Evolutionary conservation across 2,797 vertebrate species (phyloP).

Genomic region (Mormyrops attenuatus): DNA sequence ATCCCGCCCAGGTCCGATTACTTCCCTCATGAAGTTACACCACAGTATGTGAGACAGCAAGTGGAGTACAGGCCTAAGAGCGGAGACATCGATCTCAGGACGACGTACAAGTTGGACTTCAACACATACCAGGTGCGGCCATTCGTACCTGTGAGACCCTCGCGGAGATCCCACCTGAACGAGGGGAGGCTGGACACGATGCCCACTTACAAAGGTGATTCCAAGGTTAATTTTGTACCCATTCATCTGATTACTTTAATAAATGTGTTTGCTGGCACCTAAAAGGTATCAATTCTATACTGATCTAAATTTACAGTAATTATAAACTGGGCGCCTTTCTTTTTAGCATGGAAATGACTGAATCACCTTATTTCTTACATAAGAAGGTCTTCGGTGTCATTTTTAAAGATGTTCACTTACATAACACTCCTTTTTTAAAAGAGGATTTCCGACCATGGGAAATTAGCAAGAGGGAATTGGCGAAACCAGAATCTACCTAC

Average conservation of each 20-base stretch:
- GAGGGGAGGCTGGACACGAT: constrained; percentile 63
- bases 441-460: constrained; percentile 70
- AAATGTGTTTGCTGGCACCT: background rate
- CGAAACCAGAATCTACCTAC: constrained; percentile 56
- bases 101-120: constrained; percentile 70
- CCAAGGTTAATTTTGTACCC: background rate
- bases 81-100: constrained; percentile 64
- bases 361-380: background rate
- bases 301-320: background rate
- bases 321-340: background rate
- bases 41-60: constrained; percentile 45
- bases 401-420: background rate
- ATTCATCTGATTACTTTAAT: background rate
- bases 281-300: background rate
- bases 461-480: constrained; percentile 53
- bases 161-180: constrained; percentile 48
- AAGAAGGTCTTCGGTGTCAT: background rate
- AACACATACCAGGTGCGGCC: constrained; percentile 58
- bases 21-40: constrained; percentile 57
- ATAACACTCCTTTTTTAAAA: constrained; percentile 46
- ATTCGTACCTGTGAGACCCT: constrained; percentile 50
- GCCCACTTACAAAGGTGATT: constrained; percentile 77
- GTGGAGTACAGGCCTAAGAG: constrained; percentile 57
- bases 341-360: no score
- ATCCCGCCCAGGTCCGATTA: constrained; percentile 67